Conservation (phyloP, 2,888 invertebrate species). For the Mythimna pallens region DNA sequence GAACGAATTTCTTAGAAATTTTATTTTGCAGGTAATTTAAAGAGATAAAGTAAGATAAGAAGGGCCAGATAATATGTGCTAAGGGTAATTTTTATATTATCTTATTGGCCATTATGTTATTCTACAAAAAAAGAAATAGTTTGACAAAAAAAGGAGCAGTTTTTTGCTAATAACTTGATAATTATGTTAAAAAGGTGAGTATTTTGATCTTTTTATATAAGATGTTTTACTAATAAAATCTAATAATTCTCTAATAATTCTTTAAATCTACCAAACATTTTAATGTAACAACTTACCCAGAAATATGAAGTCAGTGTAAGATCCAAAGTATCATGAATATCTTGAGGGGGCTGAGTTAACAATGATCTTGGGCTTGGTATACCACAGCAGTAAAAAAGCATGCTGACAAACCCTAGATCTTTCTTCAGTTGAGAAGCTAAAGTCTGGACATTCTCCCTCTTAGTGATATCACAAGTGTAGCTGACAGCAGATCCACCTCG, state of each 20-base stretch:
- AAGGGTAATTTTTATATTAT: constrained; percentile 6
- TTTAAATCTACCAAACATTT: neutral
- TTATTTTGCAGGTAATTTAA: neutral
- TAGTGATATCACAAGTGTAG: constrained; percentile 91
- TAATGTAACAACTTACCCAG: constrained; percentile 85
- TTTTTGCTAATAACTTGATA: neutral
- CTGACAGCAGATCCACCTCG: constrained; percentile 85
- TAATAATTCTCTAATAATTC: no score
- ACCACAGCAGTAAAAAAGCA: constrained; percentile 92
- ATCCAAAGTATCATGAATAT: constrained; percentile 90
- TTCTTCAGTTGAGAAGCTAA: constrained; percentile 85
- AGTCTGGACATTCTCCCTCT: constrained; percentile 85
- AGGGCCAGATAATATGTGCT: neutral
- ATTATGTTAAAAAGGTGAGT: no score
- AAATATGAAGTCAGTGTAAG: constrained; percentile 91
- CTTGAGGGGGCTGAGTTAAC: constrained; percentile 85
- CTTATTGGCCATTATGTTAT: neutral
- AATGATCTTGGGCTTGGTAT: constrained; percentile 91
- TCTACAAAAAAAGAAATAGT: neutral
- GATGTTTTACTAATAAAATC: no score
- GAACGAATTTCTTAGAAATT: neutral
- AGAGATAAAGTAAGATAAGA: neutral
- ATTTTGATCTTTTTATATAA: no score
- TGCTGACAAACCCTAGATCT: constrained; percentile 90
- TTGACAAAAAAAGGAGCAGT: neutral